A percentile compares a stretch with the other conserved stretches of the same genome.
phyloP scores from a whole-genome alignment of 2,113 vertebrate genomes.

The Willisornis vidua region DNA sequence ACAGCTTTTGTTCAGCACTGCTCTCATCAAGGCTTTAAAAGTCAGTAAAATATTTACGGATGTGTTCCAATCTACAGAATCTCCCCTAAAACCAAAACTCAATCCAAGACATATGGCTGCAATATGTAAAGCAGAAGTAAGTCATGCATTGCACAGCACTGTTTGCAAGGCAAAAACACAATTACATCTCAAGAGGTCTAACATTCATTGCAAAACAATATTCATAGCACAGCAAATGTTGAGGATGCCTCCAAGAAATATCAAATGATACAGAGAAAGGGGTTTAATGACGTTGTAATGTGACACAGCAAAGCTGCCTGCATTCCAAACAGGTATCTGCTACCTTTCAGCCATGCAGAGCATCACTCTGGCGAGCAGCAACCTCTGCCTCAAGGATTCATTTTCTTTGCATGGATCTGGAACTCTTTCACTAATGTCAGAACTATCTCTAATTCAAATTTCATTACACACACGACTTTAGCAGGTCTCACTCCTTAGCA shows the following conservation, averaged over 20 bases:
- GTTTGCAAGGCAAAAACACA: neutral
- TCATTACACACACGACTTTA: neutral
- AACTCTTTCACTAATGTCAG: neutral
- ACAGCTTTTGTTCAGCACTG: neutral
- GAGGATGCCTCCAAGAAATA: neutral
- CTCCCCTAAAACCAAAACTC: neutral
- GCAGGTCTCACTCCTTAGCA: neutral
- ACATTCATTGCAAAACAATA: neutral
- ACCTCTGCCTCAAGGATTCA: neutral
- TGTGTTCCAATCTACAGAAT: neutral
- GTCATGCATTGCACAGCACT: neutral
- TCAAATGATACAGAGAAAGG: neutral
- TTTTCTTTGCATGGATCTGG: neutral
- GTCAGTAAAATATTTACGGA: constrained; percentile 1
- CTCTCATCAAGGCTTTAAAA: neutral
- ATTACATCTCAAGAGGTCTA: neutral
- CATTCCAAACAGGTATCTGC: neutral
- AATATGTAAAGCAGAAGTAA: neutral
- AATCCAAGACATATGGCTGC: neutral
- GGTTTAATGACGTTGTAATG: neutral
- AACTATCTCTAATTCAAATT: neutral
- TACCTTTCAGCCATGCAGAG: neutral
- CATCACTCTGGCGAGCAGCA: neutral
- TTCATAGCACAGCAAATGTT: neutral
- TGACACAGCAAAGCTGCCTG: neutral